Conservation (phyloP, 2,888 invertebrate genomes). For the Cataglyphis albicans region DNA sequence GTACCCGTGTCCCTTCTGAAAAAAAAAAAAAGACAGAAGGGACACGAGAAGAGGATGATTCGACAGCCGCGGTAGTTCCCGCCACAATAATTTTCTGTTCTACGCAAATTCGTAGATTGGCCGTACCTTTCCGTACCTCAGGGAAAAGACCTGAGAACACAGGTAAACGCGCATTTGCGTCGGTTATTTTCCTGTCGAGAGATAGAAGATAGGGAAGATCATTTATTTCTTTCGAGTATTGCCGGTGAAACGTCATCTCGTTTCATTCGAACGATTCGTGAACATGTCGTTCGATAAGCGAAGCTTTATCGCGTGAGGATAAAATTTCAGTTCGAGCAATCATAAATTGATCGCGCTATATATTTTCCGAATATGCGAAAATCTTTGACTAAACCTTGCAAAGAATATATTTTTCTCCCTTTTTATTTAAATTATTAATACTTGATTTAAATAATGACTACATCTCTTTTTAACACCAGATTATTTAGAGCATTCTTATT, state of each 20-base stretch:
- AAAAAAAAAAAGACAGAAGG: conserved; percentile 47
- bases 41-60: conserved; percentile 50
- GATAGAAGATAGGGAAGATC: neutral
- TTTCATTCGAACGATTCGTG: conserved; percentile 17
- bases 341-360: conserved; percentile 26
- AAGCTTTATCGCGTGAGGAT: conserved; percentile 50
- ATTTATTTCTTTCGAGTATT: conserved; percentile 37
- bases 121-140: conserved; percentile 22
- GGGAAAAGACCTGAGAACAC: conserved; percentile 38
- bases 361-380: neutral
- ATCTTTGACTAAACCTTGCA: neutral
- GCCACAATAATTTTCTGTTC: conserved; percentile 68
- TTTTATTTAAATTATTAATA: neutral
- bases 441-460: conserved; percentile 10
- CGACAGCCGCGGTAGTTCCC: conserved; percentile 48
- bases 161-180: conserved; percentile 59
- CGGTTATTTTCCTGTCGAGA: conserved; percentile 42
- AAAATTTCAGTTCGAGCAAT: conserved; percentile 36
- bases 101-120: conserved; percentile 74
- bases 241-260: conserved; percentile 22
- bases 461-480: neutral
- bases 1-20: conserved; percentile 43
- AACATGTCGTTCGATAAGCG: conserved; percentile 38
- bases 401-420: neutral
- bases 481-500: neutral